Conservation (phyloP, 2,888 invertebrate species). For the Ophion ventricosus region DNA sequence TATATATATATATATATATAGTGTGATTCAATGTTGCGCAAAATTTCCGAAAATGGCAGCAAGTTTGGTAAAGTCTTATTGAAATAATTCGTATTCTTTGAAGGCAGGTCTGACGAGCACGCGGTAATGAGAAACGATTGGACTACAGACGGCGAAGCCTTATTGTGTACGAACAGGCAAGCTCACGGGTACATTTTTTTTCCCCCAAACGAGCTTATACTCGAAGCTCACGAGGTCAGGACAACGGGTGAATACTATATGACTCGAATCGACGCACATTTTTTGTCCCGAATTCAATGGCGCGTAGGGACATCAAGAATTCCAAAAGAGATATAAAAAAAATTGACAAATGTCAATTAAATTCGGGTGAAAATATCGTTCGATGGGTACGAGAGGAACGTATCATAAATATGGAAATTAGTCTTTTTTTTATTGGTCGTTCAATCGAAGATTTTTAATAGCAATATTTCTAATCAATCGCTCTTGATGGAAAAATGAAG, state of each 20-base stretch:
- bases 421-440: neutral
- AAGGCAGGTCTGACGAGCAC: constrained; percentile 18
- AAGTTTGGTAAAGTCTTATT: constrained; percentile 8
- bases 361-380: neutral
- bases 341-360: neutral
- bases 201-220: neutral
- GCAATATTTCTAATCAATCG: neutral
- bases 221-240: neutral
- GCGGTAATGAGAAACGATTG: constrained; percentile 34
- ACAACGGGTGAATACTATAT: neutral
- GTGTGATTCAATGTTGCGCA: neutral
- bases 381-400: neutral
- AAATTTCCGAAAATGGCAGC: constrained; percentile 16
- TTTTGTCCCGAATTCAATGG: neutral
- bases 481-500: neutral
- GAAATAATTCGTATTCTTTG: constrained; percentile 20
- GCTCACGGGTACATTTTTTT: constrained; percentile 14
- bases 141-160: constrained; percentile 16
- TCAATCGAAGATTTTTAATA: neutral
- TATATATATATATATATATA: neutral
- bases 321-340: neutral
- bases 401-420: neutral
- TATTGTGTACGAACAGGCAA: constrained; percentile 19
- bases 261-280: neutral
- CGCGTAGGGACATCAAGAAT: neutral